A percentile compares a stretch with the other conserved stretches of the same genome.
Evolutionary conservation across 1,140 invertebrate species (phyloP).

Genomic region (Eurosta solidaginis): DNA sequence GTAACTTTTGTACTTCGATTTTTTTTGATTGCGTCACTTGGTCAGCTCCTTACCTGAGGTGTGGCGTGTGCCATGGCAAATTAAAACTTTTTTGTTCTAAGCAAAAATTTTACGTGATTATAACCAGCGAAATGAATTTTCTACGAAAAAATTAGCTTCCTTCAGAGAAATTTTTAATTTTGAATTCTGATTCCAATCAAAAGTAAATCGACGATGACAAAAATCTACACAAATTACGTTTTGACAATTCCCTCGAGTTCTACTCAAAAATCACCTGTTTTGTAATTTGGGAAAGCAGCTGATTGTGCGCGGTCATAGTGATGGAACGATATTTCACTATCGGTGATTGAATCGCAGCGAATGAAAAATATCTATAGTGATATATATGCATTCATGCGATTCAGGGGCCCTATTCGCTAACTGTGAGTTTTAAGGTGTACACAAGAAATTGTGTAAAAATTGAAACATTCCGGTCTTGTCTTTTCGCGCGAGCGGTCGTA

Average conservation of each 20-base stretch:
- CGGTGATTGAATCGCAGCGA: too few species aligned
- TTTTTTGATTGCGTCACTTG: constrained; percentile 2
- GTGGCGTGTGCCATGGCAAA: constrained; percentile 35
- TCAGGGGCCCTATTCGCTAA: too few species aligned
- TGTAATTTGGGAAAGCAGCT: not conserved
- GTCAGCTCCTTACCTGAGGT: constrained; percentile 28
- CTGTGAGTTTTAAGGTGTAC: too few species aligned
- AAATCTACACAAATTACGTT: not conserved
- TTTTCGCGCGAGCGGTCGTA: too few species aligned
- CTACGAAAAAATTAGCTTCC: not conserved
- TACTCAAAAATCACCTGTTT: not conserved
- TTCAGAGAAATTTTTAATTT: not conserved
- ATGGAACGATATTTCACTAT: not conserved
- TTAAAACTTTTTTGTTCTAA: not conserved
- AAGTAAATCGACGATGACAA: too few species aligned
- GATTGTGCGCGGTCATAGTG: not conserved
- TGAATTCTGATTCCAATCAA: constrained; percentile 11
- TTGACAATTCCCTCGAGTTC: constrained; percentile 11
- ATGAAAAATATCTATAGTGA: too few species aligned
- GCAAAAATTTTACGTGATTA: not conserved
- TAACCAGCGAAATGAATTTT: not conserved
- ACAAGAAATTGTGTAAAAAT: too few species aligned
- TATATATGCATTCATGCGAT: too few species aligned
- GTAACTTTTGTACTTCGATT: not conserved
- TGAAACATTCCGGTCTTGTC: too few species aligned